phyloP scores from a whole-genome alignment of 64 coral and sea anemone genomes.

The Montipora efflorescens region DNA sequence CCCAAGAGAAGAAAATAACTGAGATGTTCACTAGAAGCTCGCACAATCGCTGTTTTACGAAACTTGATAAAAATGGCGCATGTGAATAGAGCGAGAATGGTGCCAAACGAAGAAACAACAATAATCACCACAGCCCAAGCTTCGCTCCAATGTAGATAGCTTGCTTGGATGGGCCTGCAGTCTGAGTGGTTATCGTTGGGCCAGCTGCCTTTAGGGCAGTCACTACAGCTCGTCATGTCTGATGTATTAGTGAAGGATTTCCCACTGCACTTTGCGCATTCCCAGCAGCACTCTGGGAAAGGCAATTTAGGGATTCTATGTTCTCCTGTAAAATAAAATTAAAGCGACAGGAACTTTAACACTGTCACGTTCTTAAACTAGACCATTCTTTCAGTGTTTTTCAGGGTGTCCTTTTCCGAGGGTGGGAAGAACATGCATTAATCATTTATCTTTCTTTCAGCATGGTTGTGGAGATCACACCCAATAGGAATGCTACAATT shows the following conservation, averaged over 20 bases:
- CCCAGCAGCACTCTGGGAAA: conserved; percentile 82
- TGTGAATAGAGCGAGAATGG: conserved; percentile 25
- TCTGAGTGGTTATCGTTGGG: conserved; percentile 38
- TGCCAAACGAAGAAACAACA: conserved; percentile 33
- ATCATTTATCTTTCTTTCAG: too few species aligned
- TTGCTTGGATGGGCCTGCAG: conserved; percentile 41
- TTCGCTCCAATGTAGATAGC: conserved; percentile 46
- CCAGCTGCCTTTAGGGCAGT: conserved; percentile 70
- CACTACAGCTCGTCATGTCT: conserved; percentile 39
- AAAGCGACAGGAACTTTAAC: background rate
- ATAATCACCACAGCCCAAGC: conserved; percentile 54
- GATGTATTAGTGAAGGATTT: conserved; percentile 63
- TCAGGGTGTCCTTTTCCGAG: too few species aligned
- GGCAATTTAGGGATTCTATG: conserved; percentile 49
- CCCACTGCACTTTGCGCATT: conserved; percentile 62
- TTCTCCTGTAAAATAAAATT: conserved; percentile 31
- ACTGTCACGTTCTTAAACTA: too few species aligned
- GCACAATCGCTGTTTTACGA: conserved; percentile 52
- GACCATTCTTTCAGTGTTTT: too few species aligned
- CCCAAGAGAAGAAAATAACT: conserved; percentile 57
- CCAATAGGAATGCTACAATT: too few species aligned
- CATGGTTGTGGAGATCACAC: too few species aligned
- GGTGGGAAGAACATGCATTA: too few species aligned
- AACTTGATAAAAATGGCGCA: conserved; percentile 36
- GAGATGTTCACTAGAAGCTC: conserved; percentile 65